Evolutionary conservation across 2,797 vertebrate genomes (phyloP).

Genomic region (Poecilia gillii): DNA sequence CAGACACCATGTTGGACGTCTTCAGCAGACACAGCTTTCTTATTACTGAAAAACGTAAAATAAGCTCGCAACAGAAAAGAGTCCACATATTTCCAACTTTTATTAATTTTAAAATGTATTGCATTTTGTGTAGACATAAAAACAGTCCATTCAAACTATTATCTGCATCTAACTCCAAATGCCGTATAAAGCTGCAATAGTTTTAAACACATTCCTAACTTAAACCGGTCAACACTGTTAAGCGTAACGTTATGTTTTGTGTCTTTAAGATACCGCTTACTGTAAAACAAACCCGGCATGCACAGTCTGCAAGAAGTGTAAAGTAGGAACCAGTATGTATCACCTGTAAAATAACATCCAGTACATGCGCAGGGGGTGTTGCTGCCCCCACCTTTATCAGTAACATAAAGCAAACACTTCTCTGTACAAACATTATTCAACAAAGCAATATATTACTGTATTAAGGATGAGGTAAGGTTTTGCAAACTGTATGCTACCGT

Average conservation of each 20-base stretch:
- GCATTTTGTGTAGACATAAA: conserved; percentile 91
- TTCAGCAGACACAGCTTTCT: not conserved
- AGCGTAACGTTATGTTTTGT: conserved; percentile 62
- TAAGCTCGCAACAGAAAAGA: conserved; percentile 12
- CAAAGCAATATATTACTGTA: not conserved
- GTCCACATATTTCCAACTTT: not conserved
- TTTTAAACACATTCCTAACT: conserved; percentile 42
- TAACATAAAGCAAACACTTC: not conserved
- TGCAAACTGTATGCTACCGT: conserved; percentile 14
- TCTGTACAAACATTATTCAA: not conserved
- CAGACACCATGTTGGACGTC: not conserved
- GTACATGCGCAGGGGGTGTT: not conserved
- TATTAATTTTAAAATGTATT: conserved; percentile 65
- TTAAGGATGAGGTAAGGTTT: conserved; percentile 21
- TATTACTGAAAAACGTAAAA: conserved; percentile 2
- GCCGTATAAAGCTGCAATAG: conserved; percentile 60
- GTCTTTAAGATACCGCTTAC: conserved; percentile 23
- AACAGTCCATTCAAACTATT: conserved; percentile 87
- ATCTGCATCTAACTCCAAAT: conserved; percentile 81
- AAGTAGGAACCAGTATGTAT: conserved; percentile 22
- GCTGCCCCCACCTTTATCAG: not conserved
- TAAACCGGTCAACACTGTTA: conserved; percentile 59
- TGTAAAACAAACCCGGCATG: conserved; percentile 5
- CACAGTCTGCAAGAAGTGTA: conserved; percentile 27
- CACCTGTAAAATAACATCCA: conserved; percentile 13